Conservation (phyloP, 2,113 vertebrate genomes). For the Siniperca knerii region DNA sequence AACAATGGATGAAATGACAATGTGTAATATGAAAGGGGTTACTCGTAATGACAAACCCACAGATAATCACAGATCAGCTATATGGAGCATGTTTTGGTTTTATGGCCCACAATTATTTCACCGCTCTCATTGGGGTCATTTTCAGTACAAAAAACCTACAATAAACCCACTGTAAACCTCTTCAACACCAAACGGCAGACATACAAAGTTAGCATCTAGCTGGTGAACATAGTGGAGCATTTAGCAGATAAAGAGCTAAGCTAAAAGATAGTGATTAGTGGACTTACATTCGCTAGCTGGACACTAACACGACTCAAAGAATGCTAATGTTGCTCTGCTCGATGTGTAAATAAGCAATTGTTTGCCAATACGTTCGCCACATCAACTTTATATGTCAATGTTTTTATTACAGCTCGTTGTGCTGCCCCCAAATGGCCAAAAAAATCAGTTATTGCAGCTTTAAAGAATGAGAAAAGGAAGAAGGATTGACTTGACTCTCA, state of each 20-base stretch:
- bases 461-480: background rate
- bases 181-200: background rate
- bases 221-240: background rate
- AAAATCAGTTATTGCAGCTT: background rate
- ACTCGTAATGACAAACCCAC: background rate
- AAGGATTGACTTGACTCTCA: background rate
- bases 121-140: background rate
- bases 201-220: background rate
- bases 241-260: background rate
- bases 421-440: background rate
- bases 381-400: background rate
- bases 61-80: background rate
- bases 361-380: background rate
- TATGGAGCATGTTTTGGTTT: background rate
- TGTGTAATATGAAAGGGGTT: background rate
- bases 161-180: background rate
- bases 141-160: background rate
- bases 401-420: background rate
- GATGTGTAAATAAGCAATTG: accelerated
- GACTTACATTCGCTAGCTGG: background rate
- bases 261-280: background rate
- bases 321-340: background rate
- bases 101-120: background rate
- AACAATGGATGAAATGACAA: background rate
- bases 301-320: background rate